Conservation (phyloP, 1,140 invertebrate genomes). For the Pteromalus puparum region DNA sequence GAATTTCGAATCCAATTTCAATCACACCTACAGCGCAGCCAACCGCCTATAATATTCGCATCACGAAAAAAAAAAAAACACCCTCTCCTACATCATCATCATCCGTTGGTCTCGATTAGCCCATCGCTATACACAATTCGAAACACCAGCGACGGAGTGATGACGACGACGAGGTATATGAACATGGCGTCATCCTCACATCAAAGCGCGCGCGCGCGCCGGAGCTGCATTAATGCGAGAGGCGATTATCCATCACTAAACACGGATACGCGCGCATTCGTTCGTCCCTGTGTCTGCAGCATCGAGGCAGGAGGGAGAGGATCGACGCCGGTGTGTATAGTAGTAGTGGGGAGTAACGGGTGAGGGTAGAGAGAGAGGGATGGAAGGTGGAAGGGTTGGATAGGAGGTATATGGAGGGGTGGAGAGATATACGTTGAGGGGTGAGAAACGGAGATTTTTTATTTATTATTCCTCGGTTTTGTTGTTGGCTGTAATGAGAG, state of each 20-base stretch:
- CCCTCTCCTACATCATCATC: background rate
- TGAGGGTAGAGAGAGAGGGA: background rate
- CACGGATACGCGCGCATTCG: constrained; percentile 54
- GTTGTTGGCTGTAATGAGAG: background rate
- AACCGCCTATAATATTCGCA: too few species aligned
- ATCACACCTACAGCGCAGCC: too few species aligned
- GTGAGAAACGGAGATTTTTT: background rate
- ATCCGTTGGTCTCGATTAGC: background rate
- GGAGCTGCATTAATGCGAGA: constrained; percentile 55
- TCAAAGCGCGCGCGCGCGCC: constrained; percentile 29
- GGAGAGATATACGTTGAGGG: background rate
- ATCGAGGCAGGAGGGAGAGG: background rate
- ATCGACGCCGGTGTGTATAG: too few species aligned
- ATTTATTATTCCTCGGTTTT: background rate
- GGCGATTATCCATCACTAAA: constrained; percentile 64
- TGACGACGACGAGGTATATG: background rate
- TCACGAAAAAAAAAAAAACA: too few species aligned
- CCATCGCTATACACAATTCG: too few species aligned
- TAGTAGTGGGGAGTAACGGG: background rate
- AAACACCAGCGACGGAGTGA: background rate
- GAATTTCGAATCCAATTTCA: too few species aligned
- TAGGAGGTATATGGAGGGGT: background rate
- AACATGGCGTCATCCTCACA: constrained; percentile 21
- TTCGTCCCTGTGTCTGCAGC: background rate
- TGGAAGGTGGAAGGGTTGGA: too few species aligned